Evolutionary conservation across 2,888 invertebrate genomes (phyloP).

Genomic region (Camptogramma bilineatum): DNA sequence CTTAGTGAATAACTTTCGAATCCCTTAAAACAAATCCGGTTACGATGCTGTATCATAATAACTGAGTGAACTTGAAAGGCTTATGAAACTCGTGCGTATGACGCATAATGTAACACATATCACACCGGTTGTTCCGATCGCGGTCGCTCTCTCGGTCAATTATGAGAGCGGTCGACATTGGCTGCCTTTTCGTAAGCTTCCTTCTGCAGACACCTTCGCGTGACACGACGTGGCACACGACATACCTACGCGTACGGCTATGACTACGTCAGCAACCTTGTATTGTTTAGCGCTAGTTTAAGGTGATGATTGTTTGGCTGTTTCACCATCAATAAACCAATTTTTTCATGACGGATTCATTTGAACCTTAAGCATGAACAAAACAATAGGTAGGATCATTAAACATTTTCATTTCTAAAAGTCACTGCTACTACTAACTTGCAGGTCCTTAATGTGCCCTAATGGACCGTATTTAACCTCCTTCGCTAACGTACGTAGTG

Average conservation of each 20-base stretch:
- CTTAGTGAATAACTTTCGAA: conserved; percentile 14
- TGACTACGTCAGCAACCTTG: conserved; percentile 51
- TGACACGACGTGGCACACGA: conserved; percentile 34
- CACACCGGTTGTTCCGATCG: conserved; percentile 51
- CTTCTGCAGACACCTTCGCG: conserved; percentile 56
- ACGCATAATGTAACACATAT: conserved; percentile 51
- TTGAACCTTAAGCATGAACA: conserved; percentile 15
- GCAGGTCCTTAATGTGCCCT: conserved; percentile 38
- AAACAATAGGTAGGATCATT: conserved; percentile 2
- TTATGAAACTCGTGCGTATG: conserved; percentile 50
- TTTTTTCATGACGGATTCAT: conserved; percentile 35
- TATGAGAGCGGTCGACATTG: conserved; percentile 71
- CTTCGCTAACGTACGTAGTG: conserved; percentile 48
- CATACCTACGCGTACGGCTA: conserved; percentile 34
- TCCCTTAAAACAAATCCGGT: conserved; percentile 35
- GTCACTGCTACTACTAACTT: conserved; percentile 9
- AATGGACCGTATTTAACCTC: conserved; percentile 54
- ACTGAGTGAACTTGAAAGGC: conserved; percentile 51
- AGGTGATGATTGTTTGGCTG: conserved; percentile 47
- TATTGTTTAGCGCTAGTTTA: conserved; percentile 49
- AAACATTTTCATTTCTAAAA: conserved; percentile 5
- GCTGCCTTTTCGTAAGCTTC: conserved; percentile 62
- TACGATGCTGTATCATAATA: conserved; percentile 35
- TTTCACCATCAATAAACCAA: conserved; percentile 29
- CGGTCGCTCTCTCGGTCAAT: conserved; percentile 60